phyloP scores from a whole-genome alignment of 1,140 invertebrate species.

The Mesaphorura yosii region DNA sequence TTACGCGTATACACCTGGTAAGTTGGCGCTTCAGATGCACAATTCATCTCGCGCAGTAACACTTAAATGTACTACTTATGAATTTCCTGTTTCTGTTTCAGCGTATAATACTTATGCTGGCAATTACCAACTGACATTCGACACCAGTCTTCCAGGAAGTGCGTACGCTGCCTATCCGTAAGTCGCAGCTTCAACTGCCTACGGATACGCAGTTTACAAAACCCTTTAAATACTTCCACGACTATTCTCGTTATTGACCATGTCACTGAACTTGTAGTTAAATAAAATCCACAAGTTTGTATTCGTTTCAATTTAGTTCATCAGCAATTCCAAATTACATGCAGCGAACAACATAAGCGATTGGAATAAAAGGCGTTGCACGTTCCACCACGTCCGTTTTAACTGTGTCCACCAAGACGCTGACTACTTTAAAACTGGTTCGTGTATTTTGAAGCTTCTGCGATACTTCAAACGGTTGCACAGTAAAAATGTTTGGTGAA shows the following conservation, averaged over 20 bases:
- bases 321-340: not conserved
- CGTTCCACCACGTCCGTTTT: no score
- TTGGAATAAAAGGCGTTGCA: no score
- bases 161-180: slow-evolving; percentile 20
- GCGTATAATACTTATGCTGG: slow-evolving; percentile 7
- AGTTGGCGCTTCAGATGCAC: not conserved
- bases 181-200: slow-evolving; percentile 20
- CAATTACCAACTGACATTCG: slow-evolving; percentile 21
- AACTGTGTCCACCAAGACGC: no score
- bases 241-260: no score
- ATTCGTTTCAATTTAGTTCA: not conserved
- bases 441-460: no score
- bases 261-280: not conserved
- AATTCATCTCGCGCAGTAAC: not conserved
- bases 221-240: slow-evolving; percentile 8
- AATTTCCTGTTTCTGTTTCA: slow-evolving; percentile 2
- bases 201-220: slow-evolving; percentile 22
- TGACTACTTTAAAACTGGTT: no score
- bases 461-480: no score
- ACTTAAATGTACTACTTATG: not conserved
- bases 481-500: no score
- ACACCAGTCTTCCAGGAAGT: slow-evolving; percentile 21
- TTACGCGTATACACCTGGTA: slow-evolving; percentile 9
- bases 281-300: not conserved
- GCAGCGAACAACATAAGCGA: not conserved